Conservation (phyloP, 1,140 invertebrate species). For the Leguminivora glycinivorella region DNA sequence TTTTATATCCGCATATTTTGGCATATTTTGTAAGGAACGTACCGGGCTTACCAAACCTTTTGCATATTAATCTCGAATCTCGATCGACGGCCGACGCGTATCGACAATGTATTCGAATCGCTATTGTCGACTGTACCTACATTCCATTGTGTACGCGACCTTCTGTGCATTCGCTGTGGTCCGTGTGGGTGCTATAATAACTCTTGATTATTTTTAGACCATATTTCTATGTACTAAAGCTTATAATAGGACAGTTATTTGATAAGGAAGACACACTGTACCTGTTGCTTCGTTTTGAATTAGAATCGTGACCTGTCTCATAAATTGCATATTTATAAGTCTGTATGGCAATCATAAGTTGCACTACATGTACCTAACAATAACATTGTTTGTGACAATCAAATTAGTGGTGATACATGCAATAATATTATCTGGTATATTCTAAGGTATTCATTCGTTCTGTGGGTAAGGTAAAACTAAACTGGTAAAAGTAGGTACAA, state of each 20-base stretch:
- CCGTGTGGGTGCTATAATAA: neutral
- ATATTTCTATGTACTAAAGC: neutral
- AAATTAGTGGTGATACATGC: no score
- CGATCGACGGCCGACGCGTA: constrained; percentile 23
- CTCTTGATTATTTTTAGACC: neutral
- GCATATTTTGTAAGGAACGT: neutral
- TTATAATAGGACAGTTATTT: neutral
- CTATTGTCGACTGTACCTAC: constrained; percentile 54
- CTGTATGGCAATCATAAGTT: neutral
- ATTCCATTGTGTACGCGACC: constrained; percentile 64
- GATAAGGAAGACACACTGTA: neutral
- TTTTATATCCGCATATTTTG: neutral
- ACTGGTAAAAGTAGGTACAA: no score
- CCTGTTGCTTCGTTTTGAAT: neutral
- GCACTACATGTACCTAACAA: neutral
- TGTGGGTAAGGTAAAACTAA: no score
- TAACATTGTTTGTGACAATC: neutral
- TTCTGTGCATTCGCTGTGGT: constrained; percentile 43
- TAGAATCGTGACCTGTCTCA: neutral
- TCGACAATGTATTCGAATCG: constrained; percentile 44
- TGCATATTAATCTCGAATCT: constrained; percentile 9
- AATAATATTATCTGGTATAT: no score
- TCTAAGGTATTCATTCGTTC: no score
- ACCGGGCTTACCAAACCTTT: neutral
- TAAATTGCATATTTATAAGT: neutral